phyloP scores from a whole-genome alignment of 2,888 invertebrate genomes.

The Vanessa cardui region DNA sequence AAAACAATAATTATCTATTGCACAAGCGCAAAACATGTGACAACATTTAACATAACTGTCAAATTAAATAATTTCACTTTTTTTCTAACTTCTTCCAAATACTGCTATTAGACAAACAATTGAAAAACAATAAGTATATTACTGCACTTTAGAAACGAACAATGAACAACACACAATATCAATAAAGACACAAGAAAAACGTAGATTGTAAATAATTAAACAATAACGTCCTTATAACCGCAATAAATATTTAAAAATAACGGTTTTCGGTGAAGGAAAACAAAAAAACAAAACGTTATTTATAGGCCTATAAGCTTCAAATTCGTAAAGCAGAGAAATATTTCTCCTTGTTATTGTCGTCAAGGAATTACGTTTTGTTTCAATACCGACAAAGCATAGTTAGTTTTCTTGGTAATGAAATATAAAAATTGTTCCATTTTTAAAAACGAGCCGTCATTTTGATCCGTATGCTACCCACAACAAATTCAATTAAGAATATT shows the following conservation, averaged over 20 bases:
- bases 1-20: no score
- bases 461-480: no score
- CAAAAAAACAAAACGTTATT: no score
- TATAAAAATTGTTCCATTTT: no score
- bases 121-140: constrained; percentile 14
- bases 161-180: constrained; percentile 1
- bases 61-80: not conserved
- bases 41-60: not conserved
- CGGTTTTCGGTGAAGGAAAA: constrained; percentile 25
- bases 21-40: not conserved
- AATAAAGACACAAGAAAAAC: constrained; percentile 31
- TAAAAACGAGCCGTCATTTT: no score
- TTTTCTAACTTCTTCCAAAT: not conserved
- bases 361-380: no score
- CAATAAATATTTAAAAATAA: constrained; percentile 57
- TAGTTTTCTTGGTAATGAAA: no score
- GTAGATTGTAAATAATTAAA: constrained; percentile 37
- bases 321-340: no score
- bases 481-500: no score
- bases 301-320: no score
- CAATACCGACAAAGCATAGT: not conserved
- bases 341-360: no score
- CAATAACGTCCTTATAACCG: constrained; percentile 52
- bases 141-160: constrained; percentile 7
- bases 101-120: constrained; percentile 14